Evolutionary conservation across 2,888 invertebrate species (phyloP), one percentile per base, ranked within the genome.

Genomic region (Belgica antarctica): DNA sequence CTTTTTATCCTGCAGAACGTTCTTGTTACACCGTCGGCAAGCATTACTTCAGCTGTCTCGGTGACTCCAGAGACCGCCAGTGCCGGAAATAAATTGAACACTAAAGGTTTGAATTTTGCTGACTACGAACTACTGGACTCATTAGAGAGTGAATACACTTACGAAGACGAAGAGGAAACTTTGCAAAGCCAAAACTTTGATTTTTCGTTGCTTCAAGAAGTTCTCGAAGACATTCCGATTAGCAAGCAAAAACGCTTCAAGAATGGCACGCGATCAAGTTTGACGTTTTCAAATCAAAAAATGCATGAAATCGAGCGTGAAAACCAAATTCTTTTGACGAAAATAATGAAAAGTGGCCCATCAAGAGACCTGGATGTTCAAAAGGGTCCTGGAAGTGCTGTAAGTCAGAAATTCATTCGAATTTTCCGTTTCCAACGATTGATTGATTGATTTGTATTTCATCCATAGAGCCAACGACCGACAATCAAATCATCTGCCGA

Each of bases 401-500:
- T 61, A 24, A 61, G 61, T 28, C 1, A 15, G 4, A 8, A 28
- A 61, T 27, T 15, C 8, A 28, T 12, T 61, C 8, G 19, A 52
- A 52, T 34, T 34, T 7, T 46, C 17, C 17, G 7, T 46, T 46
- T 46, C 3, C 12, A 46, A 10, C 15, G 4, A 10, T 7, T 31
- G 31, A 31, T 7, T 31, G 10, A 31, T 31, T 31, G 4, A 31
- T n/a, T n/a, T n/a, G n/a, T n/a, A n/a, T n/a, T n/a, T n/a, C n/a
- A n/a, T n/a, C n/a, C n/a, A n/a, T n/a, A n/a, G n/a, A n/a, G n/a
- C n/a, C 41, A 41, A 19, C 52, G 52, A 24, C 24, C 34, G 10
- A 12, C 17, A 27, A 27, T 59, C 31, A 57, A 24, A 52, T 78
- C 82, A 0, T 79, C 82, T 0, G 83, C 85, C 0, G 83, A 85